These are phyloP conservation scores for Deilephila elpenor DNA, from an alignment of 2,888 invertebrate genomes.

Conservation along the genomic window DNA sequence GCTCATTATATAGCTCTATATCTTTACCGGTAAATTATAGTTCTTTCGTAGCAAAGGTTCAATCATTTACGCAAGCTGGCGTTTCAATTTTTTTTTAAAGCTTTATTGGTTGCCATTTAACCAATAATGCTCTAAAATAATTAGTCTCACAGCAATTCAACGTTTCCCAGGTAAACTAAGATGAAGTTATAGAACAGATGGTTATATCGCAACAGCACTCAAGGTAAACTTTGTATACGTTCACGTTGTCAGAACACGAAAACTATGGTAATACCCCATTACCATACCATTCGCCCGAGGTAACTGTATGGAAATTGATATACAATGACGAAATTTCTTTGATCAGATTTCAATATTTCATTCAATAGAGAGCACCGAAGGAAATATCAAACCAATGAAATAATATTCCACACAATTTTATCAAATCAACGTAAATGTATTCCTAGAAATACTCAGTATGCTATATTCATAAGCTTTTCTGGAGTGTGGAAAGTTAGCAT, in stretches of 20 bases:
- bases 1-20: too few species aligned
- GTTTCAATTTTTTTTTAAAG: too few species aligned
- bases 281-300: neutral
- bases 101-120: too few species aligned
- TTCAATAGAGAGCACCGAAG: neutral
- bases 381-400: constrained; percentile 4
- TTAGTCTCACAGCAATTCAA: too few species aligned
- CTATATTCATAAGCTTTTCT: too few species aligned
- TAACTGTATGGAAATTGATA: neutral
- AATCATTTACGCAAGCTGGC: too few species aligned
- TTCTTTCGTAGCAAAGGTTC: too few species aligned
- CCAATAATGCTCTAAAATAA: too few species aligned
- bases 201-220: neutral
- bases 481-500: neutral
- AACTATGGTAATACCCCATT: neutral
- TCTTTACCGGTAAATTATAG: too few species aligned
- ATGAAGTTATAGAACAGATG: neutral
- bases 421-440: neutral
- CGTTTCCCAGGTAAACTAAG: too few species aligned
- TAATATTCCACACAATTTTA: neutral
- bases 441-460: neutral
- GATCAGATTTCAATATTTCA: neutral
- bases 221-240: neutral
- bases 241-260: neutral
- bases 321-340: neutral